Conservation (phyloP, 2,113 vertebrate species). For the Probosciger aterrimus region DNA sequence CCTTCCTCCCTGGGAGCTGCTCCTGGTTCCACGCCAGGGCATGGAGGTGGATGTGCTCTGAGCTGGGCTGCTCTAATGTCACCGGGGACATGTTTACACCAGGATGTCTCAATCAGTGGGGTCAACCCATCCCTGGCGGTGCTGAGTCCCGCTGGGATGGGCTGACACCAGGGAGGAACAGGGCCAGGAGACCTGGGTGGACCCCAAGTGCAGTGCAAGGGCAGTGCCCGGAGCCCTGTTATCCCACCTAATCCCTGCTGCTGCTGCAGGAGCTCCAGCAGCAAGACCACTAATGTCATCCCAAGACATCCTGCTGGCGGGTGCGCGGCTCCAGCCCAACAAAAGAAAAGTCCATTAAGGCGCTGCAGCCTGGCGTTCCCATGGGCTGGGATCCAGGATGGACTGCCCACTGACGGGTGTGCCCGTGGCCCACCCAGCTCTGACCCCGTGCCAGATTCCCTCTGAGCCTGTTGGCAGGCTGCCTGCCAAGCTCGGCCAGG, state of each 20-base stretch:
- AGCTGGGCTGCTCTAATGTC: not conserved
- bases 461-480: not conserved
- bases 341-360: slow-evolving; percentile 19
- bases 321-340: not conserved
- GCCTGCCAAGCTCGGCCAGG: accelerated
- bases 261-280: not conserved
- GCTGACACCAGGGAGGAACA: not conserved
- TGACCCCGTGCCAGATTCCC: not conserved
- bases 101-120: not conserved
- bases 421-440: slow-evolving; percentile 14
- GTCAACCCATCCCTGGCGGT: not conserved
- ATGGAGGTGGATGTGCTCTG: not conserved
- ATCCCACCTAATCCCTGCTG: not conserved
- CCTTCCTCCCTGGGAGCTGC: not conserved
- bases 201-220: not conserved
- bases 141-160: not conserved
- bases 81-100: not conserved
- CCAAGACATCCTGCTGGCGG: slow-evolving; percentile 48
- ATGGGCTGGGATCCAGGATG: not conserved
- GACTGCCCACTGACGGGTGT: not conserved
- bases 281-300: not conserved
- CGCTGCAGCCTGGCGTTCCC: not conserved
- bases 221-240: not conserved
- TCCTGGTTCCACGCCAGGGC: not conserved
- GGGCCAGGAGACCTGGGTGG: not conserved